Percentiles rank a stretch among this genome's conserved stretches.
Evolutionary conservation across 2,888 invertebrate genomes (phyloP).

Genomic region (Carterocephalus palaemon): DNA sequence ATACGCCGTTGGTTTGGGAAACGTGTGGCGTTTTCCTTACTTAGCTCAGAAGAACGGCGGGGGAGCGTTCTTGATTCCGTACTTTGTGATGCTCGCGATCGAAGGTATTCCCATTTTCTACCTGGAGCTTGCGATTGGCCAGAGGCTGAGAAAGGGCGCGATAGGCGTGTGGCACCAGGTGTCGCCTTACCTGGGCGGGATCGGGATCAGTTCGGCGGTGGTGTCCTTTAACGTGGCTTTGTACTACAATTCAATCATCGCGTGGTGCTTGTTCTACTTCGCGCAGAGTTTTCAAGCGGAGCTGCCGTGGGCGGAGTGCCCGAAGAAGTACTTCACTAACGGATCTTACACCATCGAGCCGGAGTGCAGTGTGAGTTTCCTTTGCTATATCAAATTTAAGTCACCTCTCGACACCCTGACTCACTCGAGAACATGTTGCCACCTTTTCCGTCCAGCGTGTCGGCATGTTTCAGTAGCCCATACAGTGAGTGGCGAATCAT

Average conservation of each 20-base stretch:
- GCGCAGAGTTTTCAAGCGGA: constrained; percentile 95
- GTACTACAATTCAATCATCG: constrained; percentile 98
- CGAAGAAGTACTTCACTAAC: constrained; percentile 88
- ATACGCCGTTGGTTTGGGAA: constrained; percentile 95
- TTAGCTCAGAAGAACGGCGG: constrained; percentile 96
- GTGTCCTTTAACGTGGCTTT: constrained; percentile 97
- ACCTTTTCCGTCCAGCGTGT: too few relatives aligned
- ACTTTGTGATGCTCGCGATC: constrained; percentile 95
- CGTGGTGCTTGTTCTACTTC: constrained; percentile 98
- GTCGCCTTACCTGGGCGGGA: constrained; percentile 91
- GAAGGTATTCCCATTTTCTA: constrained; percentile 98
- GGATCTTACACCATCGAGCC: constrained; percentile 88
- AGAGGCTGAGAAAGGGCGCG: constrained; percentile 94
- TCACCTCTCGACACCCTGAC: not conserved
- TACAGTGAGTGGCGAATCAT: too few relatives aligned
- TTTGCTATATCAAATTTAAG: not conserved
- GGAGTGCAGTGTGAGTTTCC: constrained; percentile 86
- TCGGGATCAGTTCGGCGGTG: constrained; percentile 95
- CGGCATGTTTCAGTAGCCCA: too few relatives aligned
- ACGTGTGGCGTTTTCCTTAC: constrained; percentile 97
- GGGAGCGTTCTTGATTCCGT: constrained; percentile 97
- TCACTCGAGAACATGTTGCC: not conserved
- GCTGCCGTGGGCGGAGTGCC: constrained; percentile 95
- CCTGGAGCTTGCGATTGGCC: constrained; percentile 96
- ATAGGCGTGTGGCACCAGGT: constrained; percentile 98